These are phyloP conservation scores for Grammomys surdaster DNA, from an alignment of 2,113 vertebrate genomes.

Conservation along the genomic window DNA sequence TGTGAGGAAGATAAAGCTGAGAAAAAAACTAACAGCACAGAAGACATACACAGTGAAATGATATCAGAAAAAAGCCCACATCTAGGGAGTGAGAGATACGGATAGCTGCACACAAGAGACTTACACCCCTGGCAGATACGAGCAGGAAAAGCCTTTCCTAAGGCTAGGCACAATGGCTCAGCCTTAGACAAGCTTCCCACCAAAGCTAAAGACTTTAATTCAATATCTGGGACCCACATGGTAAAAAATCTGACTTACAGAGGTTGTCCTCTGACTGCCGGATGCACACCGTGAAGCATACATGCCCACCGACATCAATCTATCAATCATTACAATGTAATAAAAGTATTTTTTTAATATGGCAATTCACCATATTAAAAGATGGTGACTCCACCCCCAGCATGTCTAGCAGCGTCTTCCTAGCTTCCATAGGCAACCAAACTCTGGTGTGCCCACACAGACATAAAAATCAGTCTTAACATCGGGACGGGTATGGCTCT, in stretches of 20 bases:
- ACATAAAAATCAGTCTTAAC: not conserved
- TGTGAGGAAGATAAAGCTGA: not conserved
- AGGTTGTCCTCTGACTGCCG: not conserved
- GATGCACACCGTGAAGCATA: not conserved
- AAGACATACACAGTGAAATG: not conserved
- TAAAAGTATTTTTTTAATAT: not conserved
- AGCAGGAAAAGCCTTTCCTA: not conserved
- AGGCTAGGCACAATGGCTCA: not conserved
- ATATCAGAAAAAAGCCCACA: not conserved
- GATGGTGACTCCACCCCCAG: not conserved
- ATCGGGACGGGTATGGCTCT: not conserved
- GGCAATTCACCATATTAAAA: not conserved
- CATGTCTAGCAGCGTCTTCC: not conserved
- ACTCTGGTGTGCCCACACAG: not conserved
- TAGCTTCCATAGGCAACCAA: not conserved
- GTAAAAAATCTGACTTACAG: not conserved
- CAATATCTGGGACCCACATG: not conserved
- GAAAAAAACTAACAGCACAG: not conserved
- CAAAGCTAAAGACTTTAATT: not conserved
- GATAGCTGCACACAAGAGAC: not conserved
- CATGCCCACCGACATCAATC: not conserved
- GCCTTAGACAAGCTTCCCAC: not conserved
- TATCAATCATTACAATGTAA: not conserved
- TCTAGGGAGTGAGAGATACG: not conserved
- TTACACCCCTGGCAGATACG: not conserved